Base-by-base conservation (phyloP, 1,140 invertebrate species). In the Littorina saxatilis region DNA sequence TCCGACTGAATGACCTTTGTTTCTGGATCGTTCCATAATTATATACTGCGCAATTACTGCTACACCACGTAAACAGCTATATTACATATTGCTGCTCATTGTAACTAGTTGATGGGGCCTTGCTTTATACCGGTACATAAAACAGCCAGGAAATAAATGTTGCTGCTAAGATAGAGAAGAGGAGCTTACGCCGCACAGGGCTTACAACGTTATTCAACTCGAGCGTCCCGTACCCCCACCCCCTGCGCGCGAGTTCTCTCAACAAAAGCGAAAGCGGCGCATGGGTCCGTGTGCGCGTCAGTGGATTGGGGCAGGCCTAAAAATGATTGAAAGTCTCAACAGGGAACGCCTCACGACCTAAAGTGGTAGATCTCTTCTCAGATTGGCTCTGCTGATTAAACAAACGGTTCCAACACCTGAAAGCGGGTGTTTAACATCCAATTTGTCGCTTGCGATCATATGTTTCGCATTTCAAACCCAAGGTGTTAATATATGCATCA, bases 401-500 rank as follows among this genome's bases (percentile, higher is more conserved):
- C 81, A 85, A 83, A 85, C 75, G 73, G 35, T 55, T 78, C 61
- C 72, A 52, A 81, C 79, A 81, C 75, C 61, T 61, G 39, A 52
- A 39, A 77, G 73, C 80, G 68, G 72, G 73, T 83, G 80, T 78
- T 80, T 73, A 72, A 80, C 63, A 70, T 52, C 55, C 80, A 85
- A 82, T 83, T 82, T 82, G 82, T 83, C 82, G 73, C 77, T 75
- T 82, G 74, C 72, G 76, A 83, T 85, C 82, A 82, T 82, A 70
- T 80, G 76, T 86, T 83, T 83, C 81, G 80, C 83, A 77, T 86
- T 85, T 82, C 79, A 87, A 87, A 81, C 86, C 82, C 74, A 63
- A 78, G 79, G 86, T 87, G 86, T 86, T 87, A 86, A 87, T 86
- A 74, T 86, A 87, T 85, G 82, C 72, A 73, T 81, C 87, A 88